Percentiles rank a stretch among this genome's conserved stretches.
phyloP scores from a whole-genome alignment of 2,113 vertebrate species.

The Ophthalmolycus amberensis region DNA sequence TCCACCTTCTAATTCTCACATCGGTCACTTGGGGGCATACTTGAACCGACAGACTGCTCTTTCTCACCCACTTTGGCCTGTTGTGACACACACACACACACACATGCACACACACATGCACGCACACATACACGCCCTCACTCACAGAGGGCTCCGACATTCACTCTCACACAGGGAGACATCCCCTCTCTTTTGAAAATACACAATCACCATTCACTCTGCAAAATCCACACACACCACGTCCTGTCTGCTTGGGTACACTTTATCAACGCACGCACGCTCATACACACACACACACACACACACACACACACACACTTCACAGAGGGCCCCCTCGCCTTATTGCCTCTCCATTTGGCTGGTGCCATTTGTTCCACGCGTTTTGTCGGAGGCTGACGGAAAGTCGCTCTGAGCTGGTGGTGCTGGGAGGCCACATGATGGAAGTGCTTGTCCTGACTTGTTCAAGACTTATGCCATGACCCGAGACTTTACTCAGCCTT shows the following conservation, averaged over 20 bases:
- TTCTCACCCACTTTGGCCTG: slow-evolving; percentile 47
- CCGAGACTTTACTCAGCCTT: slow-evolving; percentile 36
- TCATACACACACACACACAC: slow-evolving; percentile 39
- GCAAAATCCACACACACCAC: slow-evolving; percentile 79
- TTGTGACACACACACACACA: slow-evolving; percentile 40
- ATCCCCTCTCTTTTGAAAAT: slow-evolving; percentile 72
- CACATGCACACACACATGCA: slow-evolving; percentile 30
- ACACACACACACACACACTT: slow-evolving; percentile 62
- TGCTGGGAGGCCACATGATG: slow-evolving; percentile 51
- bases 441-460: slow-evolving; percentile 46
- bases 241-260: slow-evolving; percentile 73
- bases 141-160: slow-evolving; percentile 62
- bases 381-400: slow-evolving; percentile 59
- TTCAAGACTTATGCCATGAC: slow-evolving; percentile 35
- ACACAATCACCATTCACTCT: slow-evolving; percentile 79
- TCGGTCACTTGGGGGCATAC: slow-evolving; percentile 81
- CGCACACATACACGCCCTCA: slow-evolving; percentile 43
- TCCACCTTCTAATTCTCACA: slow-evolving; percentile 61
- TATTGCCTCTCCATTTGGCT: slow-evolving; percentile 73
- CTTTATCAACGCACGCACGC: slow-evolving; percentile 70
- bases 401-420: slow-evolving; percentile 58
- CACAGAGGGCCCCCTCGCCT: slow-evolving; percentile 59
- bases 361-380: slow-evolving; percentile 74
- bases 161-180: slow-evolving; percentile 66
- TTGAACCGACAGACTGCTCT: slow-evolving; percentile 69